phyloP scores from a whole-genome alignment of 2,113 vertebrate genomes.

The Chloropsis cyanopogon region DNA sequence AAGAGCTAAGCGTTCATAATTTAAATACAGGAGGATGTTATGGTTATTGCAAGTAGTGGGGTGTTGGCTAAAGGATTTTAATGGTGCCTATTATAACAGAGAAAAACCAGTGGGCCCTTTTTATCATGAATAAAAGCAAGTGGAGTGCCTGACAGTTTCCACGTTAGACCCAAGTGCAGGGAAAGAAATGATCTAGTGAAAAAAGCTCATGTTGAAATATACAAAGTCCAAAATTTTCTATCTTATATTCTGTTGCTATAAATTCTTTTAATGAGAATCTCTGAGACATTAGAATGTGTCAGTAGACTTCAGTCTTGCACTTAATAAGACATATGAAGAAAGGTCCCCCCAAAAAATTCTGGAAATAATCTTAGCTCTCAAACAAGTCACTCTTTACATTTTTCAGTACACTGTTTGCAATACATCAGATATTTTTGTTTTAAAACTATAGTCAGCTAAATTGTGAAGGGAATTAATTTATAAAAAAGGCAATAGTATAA shows the following conservation, averaged over 20 bases:
- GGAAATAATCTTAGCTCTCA: constrained; percentile 7
- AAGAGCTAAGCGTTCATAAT: neutral
- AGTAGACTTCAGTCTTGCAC: neutral
- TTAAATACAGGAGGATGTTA: neutral
- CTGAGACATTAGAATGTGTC: neutral
- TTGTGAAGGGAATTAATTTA: neutral
- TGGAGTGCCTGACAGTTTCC: neutral
- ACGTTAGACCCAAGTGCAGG: neutral
- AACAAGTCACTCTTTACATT: neutral
- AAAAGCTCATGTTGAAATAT: neutral
- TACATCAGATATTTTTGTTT: constrained; percentile 31
- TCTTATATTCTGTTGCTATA: neutral
- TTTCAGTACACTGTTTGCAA: neutral
- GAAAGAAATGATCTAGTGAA: neutral
- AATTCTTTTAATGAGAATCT: constrained; percentile 35
- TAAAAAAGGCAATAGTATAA: neutral
- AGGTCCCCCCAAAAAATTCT: neutral
- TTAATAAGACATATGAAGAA: constrained; percentile 27
- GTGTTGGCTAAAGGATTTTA: neutral
- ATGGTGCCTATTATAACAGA: neutral
- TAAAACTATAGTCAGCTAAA: constrained; percentile 5
- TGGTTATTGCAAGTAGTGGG: neutral
- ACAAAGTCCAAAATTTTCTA: neutral
- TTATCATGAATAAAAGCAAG: neutral
- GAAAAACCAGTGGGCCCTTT: neutral